Evolutionary conservation across 2,888 invertebrate species (phyloP), one percentile per base, ranked within the genome.

Genomic region (Julus scanicus): DNA sequence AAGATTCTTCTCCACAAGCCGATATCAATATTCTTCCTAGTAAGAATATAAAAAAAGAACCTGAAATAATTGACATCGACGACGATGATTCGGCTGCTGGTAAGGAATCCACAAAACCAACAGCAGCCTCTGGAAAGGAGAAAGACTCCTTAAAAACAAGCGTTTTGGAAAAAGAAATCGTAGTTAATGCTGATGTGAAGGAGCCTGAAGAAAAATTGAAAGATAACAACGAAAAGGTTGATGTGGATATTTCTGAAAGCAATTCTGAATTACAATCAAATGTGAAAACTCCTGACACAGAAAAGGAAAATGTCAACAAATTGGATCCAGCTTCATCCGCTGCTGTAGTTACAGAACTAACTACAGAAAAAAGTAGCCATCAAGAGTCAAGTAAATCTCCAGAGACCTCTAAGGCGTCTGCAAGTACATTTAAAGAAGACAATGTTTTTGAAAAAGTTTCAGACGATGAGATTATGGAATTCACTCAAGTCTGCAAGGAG

Each of bases 51-150:
- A 85, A 85, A 6, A 17, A 85, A 3, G 29, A 44, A 85, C 48
- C 85, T n/a, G 85, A 49, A 29, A n/a, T 48, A 44, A 49, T 85
- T 8, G 44, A 85, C 48, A 85, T 85, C n/a, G 49, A 49, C 49
- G 85, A 85, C 5, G 48, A 85, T 48, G 44, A 13, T 53, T 53
- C 20, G 3, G 48, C 44, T 11, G 15, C 85, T 29, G 29, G 48
- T n/a, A 85, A 85, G 29, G 3, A 37, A 39, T 37, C 80, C 8
- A 2, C 80, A 37, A 80, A 80, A 15, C 11, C 80, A 13, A 37
- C 29, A 80, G 37, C 63, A 20, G 63, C n/a, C n/a, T 20, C 63
- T 6, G 63, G 9, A 63, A 63, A 20, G 1, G 20, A 6, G 49
- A 49, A 63, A 20, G 53, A 53, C 53, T 53, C 53, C 13, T 15